Base-by-base conservation (phyloP, 1,140 invertebrate species). In the Phthorimaea operculella region DNA sequence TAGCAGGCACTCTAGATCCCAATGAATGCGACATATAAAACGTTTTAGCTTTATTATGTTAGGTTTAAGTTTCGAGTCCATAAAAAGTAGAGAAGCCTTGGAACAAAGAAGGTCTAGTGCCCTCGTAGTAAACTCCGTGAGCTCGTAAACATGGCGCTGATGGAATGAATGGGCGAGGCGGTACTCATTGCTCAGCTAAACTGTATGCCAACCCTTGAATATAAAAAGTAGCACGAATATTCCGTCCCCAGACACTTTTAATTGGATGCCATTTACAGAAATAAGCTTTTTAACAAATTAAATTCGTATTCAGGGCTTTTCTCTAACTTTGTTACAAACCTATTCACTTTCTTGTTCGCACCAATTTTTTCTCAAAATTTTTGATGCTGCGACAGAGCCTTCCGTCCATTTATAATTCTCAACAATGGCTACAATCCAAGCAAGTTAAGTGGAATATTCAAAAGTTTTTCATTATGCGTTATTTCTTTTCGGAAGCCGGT, bases 101-200 rank as follows among this genome's bases (percentile, higher is more conserved):
- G 58, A 60, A 75, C 68, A 76, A 78, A 70, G 64, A 59, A 68
- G 58, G 69, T 68, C 60, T 69, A 75, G 72, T 61, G 61, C 67
- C 65, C 72, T 75, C 62, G 60, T 51, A 67, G 66, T 74, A 70
- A 74, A 72, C 69, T 68, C 59, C 58, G 60, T 55, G 64, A 67
- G 70, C 68, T 72, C 74, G 68, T 77, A 79, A 80, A 73, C 66
- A 64, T 59, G 51, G 63, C 61, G 60, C 58, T 68, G 65, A 67
- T 67, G 66, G 64, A 74, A 69, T 68, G 69, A 74, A 73, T 70
- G 68, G 59, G 63, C 57, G 54, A 64, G 60, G 60, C 64, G 39
- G 45, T 28, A 28, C 21, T 15, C 48, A 54, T 62, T 63, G 57
- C 61, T 57, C 51, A 50, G 54, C 59, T 64, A 33, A 52, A 54